Evolutionary conservation across 37 sponge, comb jelly and placozoan species (phyloP).

Genomic region (Axinella damicornis): DNA sequence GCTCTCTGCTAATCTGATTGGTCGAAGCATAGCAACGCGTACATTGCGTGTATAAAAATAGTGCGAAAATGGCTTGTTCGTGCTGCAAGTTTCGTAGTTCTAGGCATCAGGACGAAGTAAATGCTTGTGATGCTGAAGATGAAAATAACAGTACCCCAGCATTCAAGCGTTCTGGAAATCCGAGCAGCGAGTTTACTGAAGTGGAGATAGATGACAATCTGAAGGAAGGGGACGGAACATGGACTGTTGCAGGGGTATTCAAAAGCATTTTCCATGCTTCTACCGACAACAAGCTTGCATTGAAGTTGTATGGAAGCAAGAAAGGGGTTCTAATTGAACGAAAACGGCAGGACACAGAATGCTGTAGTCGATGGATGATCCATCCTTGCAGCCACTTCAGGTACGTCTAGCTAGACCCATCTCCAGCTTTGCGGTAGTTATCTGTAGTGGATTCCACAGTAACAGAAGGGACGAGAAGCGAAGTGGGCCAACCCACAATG

Average conservation of each 20-base stretch:
- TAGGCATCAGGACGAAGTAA: background rate
- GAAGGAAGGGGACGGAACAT: background rate
- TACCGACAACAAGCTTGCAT: constrained; percentile 38
- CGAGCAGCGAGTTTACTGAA: background rate
- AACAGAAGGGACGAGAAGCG: no score
- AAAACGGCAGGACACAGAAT: constrained; percentile 4
- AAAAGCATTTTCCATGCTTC: constrained; percentile 45
- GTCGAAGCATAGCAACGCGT: no score
- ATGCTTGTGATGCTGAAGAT: background rate
- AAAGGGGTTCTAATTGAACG: constrained; percentile 16
- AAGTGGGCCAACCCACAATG: no score
- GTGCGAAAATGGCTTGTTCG: background rate
- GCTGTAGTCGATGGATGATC: constrained; percentile 46
- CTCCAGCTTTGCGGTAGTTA: no score
- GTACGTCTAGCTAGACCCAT: no score
- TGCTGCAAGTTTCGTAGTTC: background rate
- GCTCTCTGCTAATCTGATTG: no score
- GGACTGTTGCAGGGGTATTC: constrained; percentile 17
- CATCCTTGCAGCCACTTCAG: constrained; percentile 62
- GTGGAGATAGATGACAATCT: background rate
- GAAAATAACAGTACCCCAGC: background rate
- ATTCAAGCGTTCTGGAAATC: background rate
- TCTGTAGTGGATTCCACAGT: no score
- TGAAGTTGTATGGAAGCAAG: constrained; percentile 58
- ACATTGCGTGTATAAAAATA: no score